A percentile compares a stretch with the other conserved stretches of the same genome.
Evolutionary conservation across 92 coral and sea anemone species (phyloP).

Genomic region (Ricordea florida): DNA sequence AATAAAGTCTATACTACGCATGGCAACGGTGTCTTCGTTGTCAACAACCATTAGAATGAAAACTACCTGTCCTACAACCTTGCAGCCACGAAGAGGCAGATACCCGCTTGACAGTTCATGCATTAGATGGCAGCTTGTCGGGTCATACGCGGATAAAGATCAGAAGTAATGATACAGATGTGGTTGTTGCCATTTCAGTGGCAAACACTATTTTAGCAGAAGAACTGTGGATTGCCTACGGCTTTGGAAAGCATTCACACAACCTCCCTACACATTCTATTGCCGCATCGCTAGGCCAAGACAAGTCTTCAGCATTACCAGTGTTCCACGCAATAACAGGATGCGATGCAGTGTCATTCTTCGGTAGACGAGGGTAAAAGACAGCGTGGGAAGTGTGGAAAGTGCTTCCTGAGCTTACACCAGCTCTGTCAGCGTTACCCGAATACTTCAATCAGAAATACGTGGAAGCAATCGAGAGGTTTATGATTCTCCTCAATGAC

Average conservation of each 20-base stretch:
- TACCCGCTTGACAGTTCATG: too few relatives aligned
- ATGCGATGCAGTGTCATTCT: constrained; percentile 70
- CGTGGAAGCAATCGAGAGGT: constrained; percentile 52
- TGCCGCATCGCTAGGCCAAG: constrained; percentile 54
- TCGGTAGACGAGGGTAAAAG: constrained; percentile 63
- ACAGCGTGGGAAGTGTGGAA: constrained; percentile 66
- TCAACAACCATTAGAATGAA: too few relatives aligned
- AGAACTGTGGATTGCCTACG: constrained; percentile 48
- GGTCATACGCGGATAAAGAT: constrained; percentile 24
- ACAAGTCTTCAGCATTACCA: constrained; percentile 50
- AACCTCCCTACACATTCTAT: constrained; percentile 38
- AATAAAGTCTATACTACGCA: too few relatives aligned
- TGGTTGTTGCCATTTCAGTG: constrained; percentile 55
- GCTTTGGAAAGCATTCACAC: constrained; percentile 39
- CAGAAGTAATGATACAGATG: constrained; percentile 55
- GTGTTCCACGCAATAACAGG: constrained; percentile 74
- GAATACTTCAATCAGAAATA: constrained; percentile 10
- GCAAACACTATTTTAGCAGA: constrained; percentile 28
- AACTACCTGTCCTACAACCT: too few relatives aligned
- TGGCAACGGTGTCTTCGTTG: too few relatives aligned
- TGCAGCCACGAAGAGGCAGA: too few relatives aligned
- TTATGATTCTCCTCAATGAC: constrained; percentile 54
- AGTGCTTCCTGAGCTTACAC: constrained; percentile 53
- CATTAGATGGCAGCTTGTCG: too few relatives aligned
- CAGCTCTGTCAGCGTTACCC: constrained; percentile 13